Base-by-base conservation (phyloP, 2,113 vertebrate genomes). In the Galemys pyrenaicus region DNA sequence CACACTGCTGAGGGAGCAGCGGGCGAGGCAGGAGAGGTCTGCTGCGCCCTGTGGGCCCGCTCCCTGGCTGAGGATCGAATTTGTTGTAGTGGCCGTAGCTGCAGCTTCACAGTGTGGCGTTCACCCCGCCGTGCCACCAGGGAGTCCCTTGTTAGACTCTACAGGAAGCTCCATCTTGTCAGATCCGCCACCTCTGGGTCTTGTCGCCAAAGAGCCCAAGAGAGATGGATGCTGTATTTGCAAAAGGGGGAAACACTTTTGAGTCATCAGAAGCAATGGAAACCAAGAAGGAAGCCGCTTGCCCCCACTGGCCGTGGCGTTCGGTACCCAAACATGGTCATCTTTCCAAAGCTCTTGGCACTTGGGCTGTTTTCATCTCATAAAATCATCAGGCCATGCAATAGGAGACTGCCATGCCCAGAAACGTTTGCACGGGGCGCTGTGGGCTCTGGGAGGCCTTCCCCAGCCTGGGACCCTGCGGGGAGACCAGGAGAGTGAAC, bases 381-480 rank as follows among this genome's bases (percentile, higher is more conserved):
- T 26, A 37, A 80, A 58, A 19, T n/a, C 64, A 2, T 16, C 6
- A 3, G 28, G 39, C 30, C 17, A 3, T 44, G 32, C 7, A 3
- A 22, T 1, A n/a, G 92, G 89, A 39, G 51, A 51, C 30, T 0
- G 26, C 1, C 0, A 3, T 13, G 37, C 51, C 68, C 41, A 0
- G 1, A 28, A 46, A 1, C 4, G 19, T 37, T 41, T 30, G 28
- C 32, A 2, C 32, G 30, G 26, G 6, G 7, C 11, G 9, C 22
- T 5, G 26, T 6, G 78, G 75, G 3, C 3, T 65, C 94, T 32
- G 37, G 49, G 83, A 81, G 49, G 41, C 8, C 46, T n/a, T 20
- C 60, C 96, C 82, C 1, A 54, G 46, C 37, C 91, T 85, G 20
- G 37, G 60, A n/a, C 51, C 74, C n/a, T 4, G n/a, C n/a, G n/a